Conservation (phyloP, 2,888 invertebrate genomes). For the Auanema sp. region DNA sequence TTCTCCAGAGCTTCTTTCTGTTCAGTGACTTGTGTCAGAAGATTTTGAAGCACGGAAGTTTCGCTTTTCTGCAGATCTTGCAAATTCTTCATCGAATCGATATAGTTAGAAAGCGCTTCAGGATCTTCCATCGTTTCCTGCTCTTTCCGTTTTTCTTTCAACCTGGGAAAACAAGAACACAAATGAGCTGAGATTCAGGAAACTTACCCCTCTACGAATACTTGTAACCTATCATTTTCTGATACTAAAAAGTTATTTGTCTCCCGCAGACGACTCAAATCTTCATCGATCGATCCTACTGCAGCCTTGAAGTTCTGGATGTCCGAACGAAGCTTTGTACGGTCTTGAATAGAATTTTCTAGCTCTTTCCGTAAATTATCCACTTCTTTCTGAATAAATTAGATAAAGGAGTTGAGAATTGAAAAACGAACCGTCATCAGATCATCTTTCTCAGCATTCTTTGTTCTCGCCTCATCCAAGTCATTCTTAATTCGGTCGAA, state of each 20-base stretch:
- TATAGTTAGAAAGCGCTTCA: too few relatives aligned
- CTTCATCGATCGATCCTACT: constrained; percentile 42
- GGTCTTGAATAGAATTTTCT: constrained; percentile 39
- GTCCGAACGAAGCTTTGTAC: constrained; percentile 40
- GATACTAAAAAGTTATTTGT: constrained; percentile 37
- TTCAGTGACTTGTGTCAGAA: constrained; percentile 5
- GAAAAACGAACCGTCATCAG: constrained; percentile 13
- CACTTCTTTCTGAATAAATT: constrained; percentile 41
- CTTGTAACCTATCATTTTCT: constrained; percentile 38
- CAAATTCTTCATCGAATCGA: too few relatives aligned
- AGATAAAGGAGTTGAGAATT: not conserved
- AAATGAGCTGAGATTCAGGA: constrained; percentile 17
- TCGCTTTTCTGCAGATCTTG: too few relatives aligned
- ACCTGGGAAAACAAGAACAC: constrained; percentile 17
- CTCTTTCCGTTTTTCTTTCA: constrained; percentile 18
- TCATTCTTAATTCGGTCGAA: constrained; percentile 43
- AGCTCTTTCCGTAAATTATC: constrained; percentile 42
- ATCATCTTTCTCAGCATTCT: constrained; percentile 6
- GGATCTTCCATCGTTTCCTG: constrained; percentile 4
- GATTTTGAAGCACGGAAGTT: too few relatives aligned
- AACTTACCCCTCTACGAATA: constrained; percentile 31
- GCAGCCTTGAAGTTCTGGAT: constrained; percentile 43
- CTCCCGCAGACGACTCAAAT: constrained; percentile 43
- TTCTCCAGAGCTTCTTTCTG: constrained; percentile 12
- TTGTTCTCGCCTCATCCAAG: constrained; percentile 25